Base-by-base conservation (phyloP, 2,888 invertebrate genomes). In the Diploptera punctata region DNA sequence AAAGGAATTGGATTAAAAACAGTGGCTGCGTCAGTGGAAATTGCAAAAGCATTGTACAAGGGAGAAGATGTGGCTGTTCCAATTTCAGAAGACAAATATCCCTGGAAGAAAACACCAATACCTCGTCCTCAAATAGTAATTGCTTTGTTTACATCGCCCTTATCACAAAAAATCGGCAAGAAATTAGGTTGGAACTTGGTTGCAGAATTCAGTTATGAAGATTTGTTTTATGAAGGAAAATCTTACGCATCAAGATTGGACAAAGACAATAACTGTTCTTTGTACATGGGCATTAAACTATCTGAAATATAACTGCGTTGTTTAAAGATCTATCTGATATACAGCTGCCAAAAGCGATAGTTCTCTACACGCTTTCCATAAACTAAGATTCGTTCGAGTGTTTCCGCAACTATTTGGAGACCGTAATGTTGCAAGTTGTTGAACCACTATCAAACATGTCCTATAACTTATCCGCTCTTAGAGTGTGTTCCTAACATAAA, bases 81-180 rank as follows among this genome's bases (percentile, higher is more conserved):
- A 21, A 52, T 52, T 2, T 52, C 52, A 52, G 52, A 52, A 5
- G 18, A 47, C n/a, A 52, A 3, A 10, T 52, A 52, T 18, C 19
- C 52, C 13, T 52, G 52, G 52, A 52, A 52, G 13, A 24, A 52
- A 13, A 52, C 9, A 24, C 9, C 21, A 10, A 7, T 9, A 10
- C 52, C 52, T 52, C 4, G 7, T 18, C 19, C 43, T 18, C 21
- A 62, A 19, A 43, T 43, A 9, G 62, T 62, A 19, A 62, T 62
- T 16, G 38, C 21, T 10, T 21, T 62, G 4, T 62, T 43, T 19
- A 43, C 62, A 38, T 33, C 21, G 1, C n/a, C 5, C 10, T 7
- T 16, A 62, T 62, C 62, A 38, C 62, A 62, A n/a, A 62, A 62
- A 62, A 62, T 62, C 13, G 43, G 24, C 3, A 43, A 24, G 7